Evolutionary conservation across 2,888 invertebrate species (phyloP).

Genomic region (Balanococcus diminutus): DNA sequence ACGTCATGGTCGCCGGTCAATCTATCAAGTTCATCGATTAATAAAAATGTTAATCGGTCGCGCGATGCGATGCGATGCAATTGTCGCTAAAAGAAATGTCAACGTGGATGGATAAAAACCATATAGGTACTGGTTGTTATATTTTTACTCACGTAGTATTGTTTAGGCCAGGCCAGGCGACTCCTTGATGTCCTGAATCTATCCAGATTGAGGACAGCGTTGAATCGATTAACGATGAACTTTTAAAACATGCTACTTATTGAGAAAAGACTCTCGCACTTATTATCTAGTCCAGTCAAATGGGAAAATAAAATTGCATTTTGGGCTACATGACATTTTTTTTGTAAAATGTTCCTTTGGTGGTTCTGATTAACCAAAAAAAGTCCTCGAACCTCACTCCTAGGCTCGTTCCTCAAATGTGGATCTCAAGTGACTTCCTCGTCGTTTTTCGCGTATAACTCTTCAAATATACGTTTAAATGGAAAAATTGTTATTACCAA

Average conservation of each 20-base stretch:
- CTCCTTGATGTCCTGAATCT: conserved; percentile 20
- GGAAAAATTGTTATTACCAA: no score
- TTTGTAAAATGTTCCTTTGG: no score
- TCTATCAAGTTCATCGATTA: conserved; percentile 36
- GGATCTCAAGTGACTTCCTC: no score
- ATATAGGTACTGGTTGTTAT: background rate
- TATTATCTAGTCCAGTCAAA: no score
- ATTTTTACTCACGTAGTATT: conserved; percentile 36
- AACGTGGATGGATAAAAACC: conserved; percentile 8
- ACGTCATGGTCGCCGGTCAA: conserved; percentile 1
- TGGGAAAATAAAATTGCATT: no score
- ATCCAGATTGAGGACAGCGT: conserved; percentile 6
- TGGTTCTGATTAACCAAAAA: no score
- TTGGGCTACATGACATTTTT: no score
- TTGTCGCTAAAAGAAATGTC: conserved; percentile 31
- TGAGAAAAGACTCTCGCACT: background rate
- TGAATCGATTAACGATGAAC: conserved; percentile 40
- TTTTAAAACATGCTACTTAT: background rate
- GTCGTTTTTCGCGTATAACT: no score
- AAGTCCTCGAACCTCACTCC: no score
- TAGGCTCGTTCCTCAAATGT: no score
- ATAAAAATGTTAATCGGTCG: conserved; percentile 36
- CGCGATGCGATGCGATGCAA: no score
- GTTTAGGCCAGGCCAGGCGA: background rate
- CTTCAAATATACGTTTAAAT: no score